Evolutionary conservation across 2,113 vertebrate genomes (phyloP).

Genomic region (Hippocampus abdominalis): DNA sequence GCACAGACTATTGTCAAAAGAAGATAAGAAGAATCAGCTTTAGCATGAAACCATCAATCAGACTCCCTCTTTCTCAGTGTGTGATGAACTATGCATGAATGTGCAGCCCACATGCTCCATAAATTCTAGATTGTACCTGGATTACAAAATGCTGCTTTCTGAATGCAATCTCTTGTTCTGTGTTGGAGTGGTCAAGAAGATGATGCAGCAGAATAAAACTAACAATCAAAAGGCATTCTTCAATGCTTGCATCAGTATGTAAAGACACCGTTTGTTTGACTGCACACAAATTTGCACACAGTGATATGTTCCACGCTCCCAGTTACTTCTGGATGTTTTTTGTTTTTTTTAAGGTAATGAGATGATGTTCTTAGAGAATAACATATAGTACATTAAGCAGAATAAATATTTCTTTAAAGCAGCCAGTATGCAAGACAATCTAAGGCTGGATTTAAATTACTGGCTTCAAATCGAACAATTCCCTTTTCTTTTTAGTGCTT

Average conservation of each 20-base stretch:
- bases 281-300: slow-evolving; percentile 7
- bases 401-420: slow-evolving; percentile 4
- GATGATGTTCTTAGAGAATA: slow-evolving; percentile 8
- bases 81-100: slow-evolving; percentile 41
- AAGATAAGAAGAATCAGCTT: slow-evolving; percentile 62
- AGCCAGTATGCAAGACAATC: neutral
- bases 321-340: slow-evolving; percentile 17
- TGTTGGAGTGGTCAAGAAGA: slow-evolving; percentile 8
- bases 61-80: slow-evolving; percentile 41
- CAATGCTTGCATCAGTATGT: slow-evolving; percentile 11
- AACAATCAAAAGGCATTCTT: slow-evolving; percentile 24
- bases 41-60: slow-evolving; percentile 61
- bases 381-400: slow-evolving; percentile 2
- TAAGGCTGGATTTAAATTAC: neutral
- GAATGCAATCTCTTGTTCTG: slow-evolving; percentile 1
- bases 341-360: neutral
- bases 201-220: slow-evolving; percentile 17
- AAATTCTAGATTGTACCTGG: slow-evolving; percentile 62
- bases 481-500: neutral
- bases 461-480: neutral
- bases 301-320: slow-evolving; percentile 20
- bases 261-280: slow-evolving; percentile 5
- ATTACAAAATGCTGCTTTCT: slow-evolving; percentile 16
- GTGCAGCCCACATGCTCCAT: slow-evolving; percentile 66
- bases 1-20: slow-evolving; percentile 41